Base-by-base conservation (phyloP, 1,140 invertebrate genomes). In the Dysdera silvatica region DNA sequence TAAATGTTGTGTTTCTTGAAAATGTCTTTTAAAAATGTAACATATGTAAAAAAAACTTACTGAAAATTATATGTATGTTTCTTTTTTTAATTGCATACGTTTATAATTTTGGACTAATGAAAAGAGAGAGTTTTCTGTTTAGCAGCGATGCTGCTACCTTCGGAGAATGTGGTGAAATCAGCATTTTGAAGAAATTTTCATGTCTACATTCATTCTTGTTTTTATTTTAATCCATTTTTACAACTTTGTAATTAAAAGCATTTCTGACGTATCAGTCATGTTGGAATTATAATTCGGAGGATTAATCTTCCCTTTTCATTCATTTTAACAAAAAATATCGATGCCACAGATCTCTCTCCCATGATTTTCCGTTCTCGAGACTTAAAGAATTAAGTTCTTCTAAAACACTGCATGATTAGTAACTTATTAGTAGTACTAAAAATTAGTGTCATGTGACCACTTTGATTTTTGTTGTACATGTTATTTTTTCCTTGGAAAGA, bases 1-100 rank as follows among this genome's bases (percentile, higher is more conserved):
- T n/a, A 3, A 18, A 29, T 40, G 54, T 56, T 52, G 53, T 63
- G 43, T n/a, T n/a, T n/a, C n/a, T n/a, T n/a, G n/a, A n/a, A n/a
- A n/a, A n/a, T n/a, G n/a, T n/a, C n/a, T n/a, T n/a, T 49, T 49
- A 55, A 29, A 26, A 23, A 35, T 59, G 33, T 32, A 45, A 45
- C n/a, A 58, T 35, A 28, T 52, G 16, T 37, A n/a, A n/a, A n/a
- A n/a, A n/a, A 28, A 40, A 45, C 53, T 49, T 49, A 43, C 6
- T 41, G 40, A 3, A 14, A 33, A 28, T 4, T 18, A 18, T 35
- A 14, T 18, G 14, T 31, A 16, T 51, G 32, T 26, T 24, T 24
- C 28, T 47, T 24, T 53, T 61, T 16, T 54, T n/a, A 24, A 51
- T 52, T 12, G 28, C 37, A 18, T 54, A 54, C 20, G n/a, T 40